These are phyloP conservation scores for Choloepus hoffmanni DNA, from an alignment of 2,113 vertebrate genomes.

Conservation along the genomic window DNA sequence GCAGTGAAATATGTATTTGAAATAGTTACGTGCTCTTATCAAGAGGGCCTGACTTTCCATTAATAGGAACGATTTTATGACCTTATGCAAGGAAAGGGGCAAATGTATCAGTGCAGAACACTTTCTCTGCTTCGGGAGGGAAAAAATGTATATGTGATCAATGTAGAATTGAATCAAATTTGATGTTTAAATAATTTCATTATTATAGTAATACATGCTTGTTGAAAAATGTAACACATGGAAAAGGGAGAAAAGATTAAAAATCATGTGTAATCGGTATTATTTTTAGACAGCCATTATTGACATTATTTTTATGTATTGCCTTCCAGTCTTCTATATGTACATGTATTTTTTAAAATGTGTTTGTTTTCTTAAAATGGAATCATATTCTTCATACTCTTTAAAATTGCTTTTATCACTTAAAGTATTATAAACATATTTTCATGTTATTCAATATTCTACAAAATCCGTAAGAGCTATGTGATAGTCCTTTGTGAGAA, in stretches of 20 bases:
- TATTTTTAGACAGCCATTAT: neutral
- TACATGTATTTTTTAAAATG: neutral
- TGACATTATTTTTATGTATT: neutral
- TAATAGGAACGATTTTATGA: neutral
- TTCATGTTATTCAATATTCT: neutral
- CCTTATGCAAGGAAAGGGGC: neutral
- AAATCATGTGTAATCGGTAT: neutral
- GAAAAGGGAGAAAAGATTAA: neutral
- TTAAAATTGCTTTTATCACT: slow-evolving; percentile 2
- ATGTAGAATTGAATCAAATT: neutral
- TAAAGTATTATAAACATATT: neutral
- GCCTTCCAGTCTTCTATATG: neutral
- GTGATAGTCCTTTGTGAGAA: neutral
- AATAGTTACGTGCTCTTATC: neutral
- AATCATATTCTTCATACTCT: neutral
- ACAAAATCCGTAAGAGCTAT: neutral
- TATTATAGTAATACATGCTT: neutral
- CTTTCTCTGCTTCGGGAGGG: neutral
- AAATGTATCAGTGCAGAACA: neutral
- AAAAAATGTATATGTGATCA: neutral
- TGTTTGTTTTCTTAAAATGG: neutral
- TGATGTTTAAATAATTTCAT: neutral
- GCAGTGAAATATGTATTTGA: neutral
- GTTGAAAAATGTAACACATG: neutral
- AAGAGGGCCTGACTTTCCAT: neutral